Percentiles rank a stretch among this genome's conserved stretches.
Evolutionary conservation across 1,140 invertebrate species (phyloP).

Genomic region (Vanessa tameamea): DNA sequence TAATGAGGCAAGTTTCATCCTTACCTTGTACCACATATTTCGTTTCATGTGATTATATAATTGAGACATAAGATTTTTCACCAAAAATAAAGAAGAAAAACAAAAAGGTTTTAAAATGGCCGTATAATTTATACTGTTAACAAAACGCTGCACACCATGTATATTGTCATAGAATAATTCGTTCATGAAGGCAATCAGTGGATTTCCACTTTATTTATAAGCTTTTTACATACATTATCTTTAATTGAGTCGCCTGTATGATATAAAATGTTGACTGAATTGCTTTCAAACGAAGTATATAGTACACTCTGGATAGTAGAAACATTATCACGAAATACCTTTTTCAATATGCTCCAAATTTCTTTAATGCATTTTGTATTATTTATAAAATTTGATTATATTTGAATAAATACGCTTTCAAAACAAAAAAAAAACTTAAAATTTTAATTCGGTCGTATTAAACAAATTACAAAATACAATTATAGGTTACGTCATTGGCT

Average conservation of each 20-base stretch:
- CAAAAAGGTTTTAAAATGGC: neutral
- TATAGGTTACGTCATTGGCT: too few species aligned
- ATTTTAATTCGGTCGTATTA: too few species aligned
- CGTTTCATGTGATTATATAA: too few species aligned
- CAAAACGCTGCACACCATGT: neutral
- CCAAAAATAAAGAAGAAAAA: neutral
- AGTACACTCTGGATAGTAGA: neutral
- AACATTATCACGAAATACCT: neutral
- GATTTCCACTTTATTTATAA: conserved; percentile 1
- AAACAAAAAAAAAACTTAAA: too few species aligned
- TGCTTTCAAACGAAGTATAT: neutral
- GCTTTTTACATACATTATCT: conserved; percentile 3
- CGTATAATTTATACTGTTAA: neutral
- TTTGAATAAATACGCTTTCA: too few species aligned
- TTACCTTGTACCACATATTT: too few species aligned
- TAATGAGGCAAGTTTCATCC: too few species aligned
- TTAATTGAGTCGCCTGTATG: neutral
- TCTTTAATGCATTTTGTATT: neutral
- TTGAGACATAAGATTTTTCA: too few species aligned
- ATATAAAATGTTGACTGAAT: neutral
- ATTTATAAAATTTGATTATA: too few species aligned
- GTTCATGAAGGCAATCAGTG: neutral
- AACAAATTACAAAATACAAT: too few species aligned
- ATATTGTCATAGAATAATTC: conserved; percentile 3
- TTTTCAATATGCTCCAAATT: too few species aligned